Percentiles rank a stretch among this genome's conserved stretches.
These are phyloP conservation scores for Ammodytes dubius DNA, from an alignment of 2,113 vertebrate genomes.

Conservation along the genomic window DNA sequence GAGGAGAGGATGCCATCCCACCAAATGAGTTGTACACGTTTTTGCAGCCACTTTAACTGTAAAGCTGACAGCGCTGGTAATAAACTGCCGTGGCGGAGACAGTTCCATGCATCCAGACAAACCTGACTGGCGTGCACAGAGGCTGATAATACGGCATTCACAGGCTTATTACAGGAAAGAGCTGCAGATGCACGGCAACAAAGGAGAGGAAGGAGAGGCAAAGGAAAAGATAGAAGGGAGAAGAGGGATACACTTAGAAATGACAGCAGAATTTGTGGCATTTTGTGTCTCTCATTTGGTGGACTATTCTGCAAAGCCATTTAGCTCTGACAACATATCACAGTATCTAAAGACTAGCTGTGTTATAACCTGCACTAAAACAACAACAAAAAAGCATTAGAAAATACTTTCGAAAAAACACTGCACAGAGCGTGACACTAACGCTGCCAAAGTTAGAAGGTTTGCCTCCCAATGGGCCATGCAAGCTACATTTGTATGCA, in stretches of 20 bases:
- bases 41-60: constrained; percentile 46
- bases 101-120: constrained; percentile 48
- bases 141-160: constrained; percentile 58
- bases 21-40: constrained; percentile 54
- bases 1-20: constrained; percentile 4
- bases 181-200: constrained; percentile 65
- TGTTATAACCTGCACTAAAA: background rate
- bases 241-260: background rate
- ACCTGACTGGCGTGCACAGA: constrained; percentile 50
- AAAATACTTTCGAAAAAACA: background rate
- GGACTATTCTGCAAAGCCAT: background rate
- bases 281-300: constrained; percentile 6
- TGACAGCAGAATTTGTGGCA: background rate
- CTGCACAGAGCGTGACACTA: constrained; percentile 1
- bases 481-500: constrained; percentile 41
- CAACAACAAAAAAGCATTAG: background rate
- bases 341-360: background rate
- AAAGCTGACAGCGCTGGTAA: constrained; percentile 60
- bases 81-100: constrained; percentile 47
- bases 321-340: background rate
- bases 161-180: constrained; percentile 51
- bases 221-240: constrained; percentile 8
- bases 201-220: constrained; percentile 33
- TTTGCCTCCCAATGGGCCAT: constrained; percentile 40
- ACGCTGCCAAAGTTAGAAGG: constrained; percentile 17